Conservation (phyloP, 2,113 vertebrate species). For the Shinisaurus crocodilurus region DNA sequence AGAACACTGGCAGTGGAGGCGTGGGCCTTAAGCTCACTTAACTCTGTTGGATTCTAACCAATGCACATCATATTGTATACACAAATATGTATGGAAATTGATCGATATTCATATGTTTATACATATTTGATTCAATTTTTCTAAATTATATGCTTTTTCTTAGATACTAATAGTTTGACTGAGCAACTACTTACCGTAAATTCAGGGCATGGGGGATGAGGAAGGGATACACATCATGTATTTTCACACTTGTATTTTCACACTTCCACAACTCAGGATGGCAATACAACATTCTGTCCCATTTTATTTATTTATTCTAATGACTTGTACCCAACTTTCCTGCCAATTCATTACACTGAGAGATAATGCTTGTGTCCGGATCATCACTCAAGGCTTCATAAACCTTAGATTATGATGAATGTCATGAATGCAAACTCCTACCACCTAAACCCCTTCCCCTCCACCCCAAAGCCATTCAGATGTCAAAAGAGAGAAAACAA, state of each 20-base stretch:
- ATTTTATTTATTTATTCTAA: not conserved
- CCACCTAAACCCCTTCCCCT: too few species aligned
- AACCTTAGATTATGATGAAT: not conserved
- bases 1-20: not conserved
- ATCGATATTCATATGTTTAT: not conserved
- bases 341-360: not conserved
- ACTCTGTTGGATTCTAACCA: not conserved
- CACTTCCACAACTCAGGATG: not conserved
- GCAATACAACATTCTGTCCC: not conserved
- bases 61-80: not conserved
- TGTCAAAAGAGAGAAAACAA: too few species aligned
- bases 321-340: not conserved
- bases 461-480: too few species aligned
- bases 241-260: not conserved
- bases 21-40: not conserved
- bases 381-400: not conserved
- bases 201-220: not conserved
- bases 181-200: not conserved
- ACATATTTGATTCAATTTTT: not conserved
- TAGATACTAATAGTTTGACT: not conserved
- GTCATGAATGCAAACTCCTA: too few species aligned
- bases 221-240: not conserved
- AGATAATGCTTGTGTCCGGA: not conserved
- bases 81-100: not conserved
- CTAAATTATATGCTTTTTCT: too few species aligned